Base-by-base conservation (phyloP, 2,113 vertebrate genomes). In the Dinomys branickii region DNA sequence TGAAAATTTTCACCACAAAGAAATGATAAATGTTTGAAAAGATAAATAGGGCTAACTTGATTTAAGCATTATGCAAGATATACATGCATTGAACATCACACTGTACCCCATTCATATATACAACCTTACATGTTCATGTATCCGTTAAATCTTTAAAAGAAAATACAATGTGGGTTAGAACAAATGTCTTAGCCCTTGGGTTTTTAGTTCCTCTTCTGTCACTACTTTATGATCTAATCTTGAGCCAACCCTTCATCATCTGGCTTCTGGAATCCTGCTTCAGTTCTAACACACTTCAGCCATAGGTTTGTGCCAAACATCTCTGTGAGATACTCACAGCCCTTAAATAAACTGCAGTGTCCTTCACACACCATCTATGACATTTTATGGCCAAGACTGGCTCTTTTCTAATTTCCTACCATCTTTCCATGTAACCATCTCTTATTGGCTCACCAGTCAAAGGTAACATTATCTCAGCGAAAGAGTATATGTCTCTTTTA, bases 161-260 rank as follows among this genome's bases (percentile, higher is more conserved):
- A 92, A 95, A 90, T 12, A 30, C 13, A 95, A 20, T 67, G 3
- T 91, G 41, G 12, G 22, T 88, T 80, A 41, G 67, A 94, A 93
- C 47, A 56, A 85, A n/a, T 7, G 24, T 52, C 8, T 71, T 8
- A 54, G 61, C 33, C 26, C 54, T 63, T 13, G 20, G 12, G 13
- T 44, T 92, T 93, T 50, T 69, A 73, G 24, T 69, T 80, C 50
- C 50, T 73, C 11, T 13, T 94, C 38, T 65, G 16, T 56, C 47
- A 54, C 30, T 69, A 54, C 33, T 65, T 71, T 92, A 12, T n/a
- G 12, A 33, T 84, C 26, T 84, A 67, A 85, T 16, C 30, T 87
- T 59, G 50, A 33, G 28, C 30, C 89, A 90, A 71, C 11, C 22
- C 11, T 58, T 86, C 30, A 35, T 83, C 59, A 77, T 78, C 13